Evolutionary conservation across 2,888 invertebrate genomes (phyloP).

Genomic region (Aleiodes alternator): DNA sequence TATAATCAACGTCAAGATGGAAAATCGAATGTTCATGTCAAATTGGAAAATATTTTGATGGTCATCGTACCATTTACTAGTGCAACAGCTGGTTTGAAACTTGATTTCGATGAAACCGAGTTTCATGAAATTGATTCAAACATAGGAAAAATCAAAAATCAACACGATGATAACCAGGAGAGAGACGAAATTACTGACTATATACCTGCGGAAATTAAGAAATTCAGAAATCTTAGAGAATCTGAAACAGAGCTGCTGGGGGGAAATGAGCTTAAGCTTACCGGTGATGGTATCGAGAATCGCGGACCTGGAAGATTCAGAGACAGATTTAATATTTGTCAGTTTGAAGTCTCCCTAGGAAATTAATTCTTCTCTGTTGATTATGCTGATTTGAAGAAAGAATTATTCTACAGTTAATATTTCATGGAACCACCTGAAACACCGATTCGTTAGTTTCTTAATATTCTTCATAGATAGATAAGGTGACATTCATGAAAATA

Average conservation of each 20-base stretch:
- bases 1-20: constrained; percentile 88
- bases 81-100: not conserved
- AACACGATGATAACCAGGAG: not conserved
- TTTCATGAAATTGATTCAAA: constrained; percentile 23
- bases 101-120: constrained; percentile 29
- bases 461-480: too few species aligned
- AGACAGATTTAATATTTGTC: constrained; percentile 82
- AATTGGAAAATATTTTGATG: constrained; percentile 85
- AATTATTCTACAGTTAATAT: constrained; percentile 18
- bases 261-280: constrained; percentile 76
- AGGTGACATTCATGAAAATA: too few species aligned
- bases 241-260: constrained; percentile 21
- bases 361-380: constrained; percentile 5
- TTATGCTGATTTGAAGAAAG: too few species aligned
- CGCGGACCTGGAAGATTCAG: constrained; percentile 85
- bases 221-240: not conserved
- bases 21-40: constrained; percentile 84
- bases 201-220: constrained; percentile 10
- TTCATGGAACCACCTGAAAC: not conserved
- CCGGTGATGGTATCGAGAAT: constrained; percentile 82
- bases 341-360: constrained; percentile 60
- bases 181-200: not conserved
- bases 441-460: too few species aligned
- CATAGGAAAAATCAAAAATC: not conserved
- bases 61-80: constrained; percentile 79